Evolutionary conservation across 35 echinoderm and acorn worm species (phyloP).

Genomic region (Heliocidaris tuberculata): DNA sequence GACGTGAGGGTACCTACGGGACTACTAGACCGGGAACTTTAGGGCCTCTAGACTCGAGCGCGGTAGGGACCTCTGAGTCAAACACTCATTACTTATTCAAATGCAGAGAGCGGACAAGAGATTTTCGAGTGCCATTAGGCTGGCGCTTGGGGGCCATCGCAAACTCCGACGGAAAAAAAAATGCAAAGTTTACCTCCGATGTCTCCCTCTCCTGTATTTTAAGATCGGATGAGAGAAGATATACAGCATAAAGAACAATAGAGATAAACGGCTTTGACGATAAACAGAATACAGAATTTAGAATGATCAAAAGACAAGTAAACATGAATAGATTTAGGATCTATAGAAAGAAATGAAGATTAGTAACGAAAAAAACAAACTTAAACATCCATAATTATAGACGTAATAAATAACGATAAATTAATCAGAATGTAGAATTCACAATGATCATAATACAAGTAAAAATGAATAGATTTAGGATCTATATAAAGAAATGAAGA

Average conservation of each 20-base stretch:
- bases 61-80: constrained; percentile 37
- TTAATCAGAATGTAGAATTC: background rate
- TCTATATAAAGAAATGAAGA: too few relatives aligned
- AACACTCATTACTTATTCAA: constrained; percentile 52
- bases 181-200: background rate
- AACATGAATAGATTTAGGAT: background rate
- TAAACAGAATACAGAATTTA: background rate
- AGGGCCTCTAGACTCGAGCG: constrained; percentile 42
- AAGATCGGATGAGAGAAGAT: background rate
- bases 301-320: background rate
- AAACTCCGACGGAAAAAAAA: constrained; percentile 2
- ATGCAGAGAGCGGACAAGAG: constrained; percentile 43
- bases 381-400: too few relatives aligned
- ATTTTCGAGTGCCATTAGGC: constrained; percentile 41
- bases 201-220: background rate
- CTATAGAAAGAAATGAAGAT: too few relatives aligned
- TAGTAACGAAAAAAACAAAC: too few relatives aligned
- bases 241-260: background rate
- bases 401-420: too few relatives aligned
- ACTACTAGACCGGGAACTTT: constrained; percentile 37
- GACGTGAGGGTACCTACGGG: constrained; percentile 42
- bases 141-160: constrained; percentile 34
- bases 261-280: background rate
- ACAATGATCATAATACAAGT: background rate
- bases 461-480: background rate